Conservation (phyloP, 2,113 vertebrate species). For the Menura novaehollandiae region DNA sequence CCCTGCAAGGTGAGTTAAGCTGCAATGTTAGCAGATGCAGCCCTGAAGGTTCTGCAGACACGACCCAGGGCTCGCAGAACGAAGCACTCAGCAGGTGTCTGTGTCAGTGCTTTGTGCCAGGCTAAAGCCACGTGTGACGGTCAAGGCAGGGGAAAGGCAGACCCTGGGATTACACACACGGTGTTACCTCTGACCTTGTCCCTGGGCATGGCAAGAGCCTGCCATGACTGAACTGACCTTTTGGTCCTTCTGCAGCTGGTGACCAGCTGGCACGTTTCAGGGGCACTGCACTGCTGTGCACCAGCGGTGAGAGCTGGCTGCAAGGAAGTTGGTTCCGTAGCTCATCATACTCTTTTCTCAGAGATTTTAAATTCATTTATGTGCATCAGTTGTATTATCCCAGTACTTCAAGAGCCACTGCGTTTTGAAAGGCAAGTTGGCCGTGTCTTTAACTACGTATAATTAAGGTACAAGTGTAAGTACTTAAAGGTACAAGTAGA, state of each 20-base stretch:
- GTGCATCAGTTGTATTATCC: neutral
- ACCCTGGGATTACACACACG: neutral
- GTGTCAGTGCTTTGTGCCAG: rapidly evolving
- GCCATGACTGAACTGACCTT: neutral
- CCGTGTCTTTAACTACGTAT: rapidly evolving
- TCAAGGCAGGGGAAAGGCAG: neutral
- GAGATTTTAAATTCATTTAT: neutral
- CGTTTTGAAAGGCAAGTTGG: neutral
- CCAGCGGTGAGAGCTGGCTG: neutral
- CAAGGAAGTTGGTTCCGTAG: neutral
- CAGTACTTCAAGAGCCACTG: neutral
- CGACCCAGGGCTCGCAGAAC: rapidly evolving
- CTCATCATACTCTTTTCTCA: neutral
- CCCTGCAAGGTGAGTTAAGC: neutral
- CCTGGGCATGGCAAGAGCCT: neutral
- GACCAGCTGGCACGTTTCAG: neutral
- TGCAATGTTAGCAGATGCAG: neutral
- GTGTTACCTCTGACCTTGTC: neutral
- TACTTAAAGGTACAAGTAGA: neutral
- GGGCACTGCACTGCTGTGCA: neutral
- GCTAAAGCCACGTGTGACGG: too few relatives aligned
- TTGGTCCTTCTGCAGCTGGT: neutral
- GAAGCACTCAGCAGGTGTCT: rapidly evolving
- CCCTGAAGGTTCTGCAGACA: neutral
- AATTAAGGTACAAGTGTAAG: neutral